Conservation (phyloP, 2,797 vertebrate genomes). For the Rhinogobio ventralis region DNA sequence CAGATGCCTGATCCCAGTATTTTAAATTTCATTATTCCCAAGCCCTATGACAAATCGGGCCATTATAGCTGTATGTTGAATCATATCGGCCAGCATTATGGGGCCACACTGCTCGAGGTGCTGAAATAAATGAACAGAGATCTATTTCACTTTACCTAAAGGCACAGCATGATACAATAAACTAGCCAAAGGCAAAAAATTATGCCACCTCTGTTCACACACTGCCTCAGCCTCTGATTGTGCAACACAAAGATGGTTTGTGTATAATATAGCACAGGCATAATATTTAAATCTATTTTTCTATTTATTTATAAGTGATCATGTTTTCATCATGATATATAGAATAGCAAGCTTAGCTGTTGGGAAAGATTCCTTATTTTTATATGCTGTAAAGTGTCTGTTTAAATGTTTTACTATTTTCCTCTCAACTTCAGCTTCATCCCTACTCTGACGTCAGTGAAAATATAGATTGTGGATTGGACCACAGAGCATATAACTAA, state of each 20-base stretch:
- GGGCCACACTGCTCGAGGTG: slow-evolving; percentile 64
- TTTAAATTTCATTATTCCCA: slow-evolving; percentile 72
- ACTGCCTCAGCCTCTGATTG: slow-evolving; percentile 9
- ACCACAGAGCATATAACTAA: slow-evolving; percentile 28
- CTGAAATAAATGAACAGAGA: slow-evolving; percentile 75
- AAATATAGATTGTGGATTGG: slow-evolving; percentile 51
- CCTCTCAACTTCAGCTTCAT: not conserved
- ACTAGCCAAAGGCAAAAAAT: slow-evolving; percentile 69
- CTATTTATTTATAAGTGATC: not conserved
- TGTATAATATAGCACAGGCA: not conserved
- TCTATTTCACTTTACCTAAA: slow-evolving; percentile 75
- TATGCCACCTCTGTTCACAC: slow-evolving; percentile 51
- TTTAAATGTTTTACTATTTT: not conserved
- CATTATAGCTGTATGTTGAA: slow-evolving; percentile 75
- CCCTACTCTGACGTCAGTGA: not conserved
- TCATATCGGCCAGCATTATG: slow-evolving; percentile 73
- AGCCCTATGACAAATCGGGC: slow-evolving; percentile 74
- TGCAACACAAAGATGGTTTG: slow-evolving; percentile 22
- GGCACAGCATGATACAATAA: slow-evolving; percentile 75
- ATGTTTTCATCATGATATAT: not conserved
- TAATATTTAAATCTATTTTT: not conserved
- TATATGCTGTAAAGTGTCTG: not conserved
- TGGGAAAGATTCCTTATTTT: not conserved
- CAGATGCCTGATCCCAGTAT: slow-evolving; percentile 65
- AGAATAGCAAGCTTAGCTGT: not conserved